phyloP scores from a whole-genome alignment of 1,140 invertebrate species.

The Philotrypesis tridentata region DNA sequence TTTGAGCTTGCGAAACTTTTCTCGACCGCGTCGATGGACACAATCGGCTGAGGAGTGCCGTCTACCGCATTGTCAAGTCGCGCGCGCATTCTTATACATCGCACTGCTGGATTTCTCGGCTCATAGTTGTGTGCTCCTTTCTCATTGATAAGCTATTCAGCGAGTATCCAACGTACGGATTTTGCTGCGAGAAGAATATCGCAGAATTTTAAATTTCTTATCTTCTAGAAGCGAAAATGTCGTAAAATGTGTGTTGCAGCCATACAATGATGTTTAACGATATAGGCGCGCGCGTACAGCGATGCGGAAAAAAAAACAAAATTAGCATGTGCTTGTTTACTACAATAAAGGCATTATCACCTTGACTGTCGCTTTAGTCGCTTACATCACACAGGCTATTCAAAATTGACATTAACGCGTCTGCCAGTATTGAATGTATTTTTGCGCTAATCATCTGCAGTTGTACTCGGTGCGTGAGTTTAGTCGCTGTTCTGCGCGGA shows the following conservation, averaged over 20 bases:
- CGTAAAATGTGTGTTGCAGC: not conserved
- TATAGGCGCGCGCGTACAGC: too few species aligned
- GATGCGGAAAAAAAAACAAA: not conserved
- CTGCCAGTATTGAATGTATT: not conserved
- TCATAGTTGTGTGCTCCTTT: not conserved
- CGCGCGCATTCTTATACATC: not conserved
- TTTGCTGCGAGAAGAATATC: too few species aligned
- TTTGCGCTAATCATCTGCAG: constrained; percentile 26
- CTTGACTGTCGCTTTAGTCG: constrained; percentile 4
- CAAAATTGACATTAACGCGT: constrained; percentile 38
- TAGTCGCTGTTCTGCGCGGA: not conserved
- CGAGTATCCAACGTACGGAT: too few species aligned
- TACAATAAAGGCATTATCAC: not conserved
- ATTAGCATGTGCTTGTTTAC: constrained; percentile 13
- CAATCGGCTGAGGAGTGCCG: not conserved
- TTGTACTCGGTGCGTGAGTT: not conserved
- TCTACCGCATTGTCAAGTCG: not conserved
- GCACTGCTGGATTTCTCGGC: not conserved
- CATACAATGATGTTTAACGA: not conserved
- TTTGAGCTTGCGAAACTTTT: constrained; percentile 16
- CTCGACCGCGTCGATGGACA: not conserved
- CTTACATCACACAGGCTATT: constrained; percentile 34
- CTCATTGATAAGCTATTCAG: constrained; percentile 33
- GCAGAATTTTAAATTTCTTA: not conserved
- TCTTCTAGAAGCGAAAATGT: not conserved